Evolutionary conservation across 2,888 invertebrate species (phyloP), one percentile per base, ranked within the genome.

Genomic region (Sinodicranocentrus sp.): DNA sequence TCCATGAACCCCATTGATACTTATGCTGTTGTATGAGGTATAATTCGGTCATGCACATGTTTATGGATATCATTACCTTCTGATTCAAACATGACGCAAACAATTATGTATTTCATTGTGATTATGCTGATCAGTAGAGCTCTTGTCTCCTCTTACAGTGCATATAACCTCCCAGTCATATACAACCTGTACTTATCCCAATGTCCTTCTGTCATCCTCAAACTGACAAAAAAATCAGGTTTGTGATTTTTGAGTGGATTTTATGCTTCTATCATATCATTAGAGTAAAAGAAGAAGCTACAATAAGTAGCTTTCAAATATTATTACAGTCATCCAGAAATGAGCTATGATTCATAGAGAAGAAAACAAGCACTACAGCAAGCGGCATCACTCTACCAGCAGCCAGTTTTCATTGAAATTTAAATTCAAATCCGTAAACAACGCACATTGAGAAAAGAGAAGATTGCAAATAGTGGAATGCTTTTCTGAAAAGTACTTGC

Each of bases 341-440:
- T 76, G 67, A 67, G 76, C 76, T 65, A 76, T 76, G 65, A 76
- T 76, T 76, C 67, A 54, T 54, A 54, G 52, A 76, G 67, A 76
- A 67, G 25, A 76, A 65, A 57, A 33, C 52, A 39, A 28, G 67
- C n/a, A 70, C 68, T 57, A 54, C 76, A 76, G 28, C 17, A 6
- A 65, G 43, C 39, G 6, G 23, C 5, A n/a, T 10, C 6, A 13
- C 8, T 5, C 57, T 5, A 65, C 65, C 33, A 48, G 77, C 26
- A 77, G 70, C 77, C 17, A 68, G 77, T 77, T 77, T 77, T 77
- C 77, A 77, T 44, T 77, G 77, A 77, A 77, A 77, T 77, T 77
- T 77, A 68, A 77, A 77, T 77, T 67, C 57, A 65, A 76, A 76
- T 54, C 67, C n/a, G 17, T 57, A 28, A n/a, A 61, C 61, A 61